A percentile compares a stretch with the other conserved stretches of the same genome.
These are phyloP conservation scores for Tragelaphus strepsiceros DNA, from an alignment of 2,113 vertebrate species.

Conservation along the genomic window DNA sequence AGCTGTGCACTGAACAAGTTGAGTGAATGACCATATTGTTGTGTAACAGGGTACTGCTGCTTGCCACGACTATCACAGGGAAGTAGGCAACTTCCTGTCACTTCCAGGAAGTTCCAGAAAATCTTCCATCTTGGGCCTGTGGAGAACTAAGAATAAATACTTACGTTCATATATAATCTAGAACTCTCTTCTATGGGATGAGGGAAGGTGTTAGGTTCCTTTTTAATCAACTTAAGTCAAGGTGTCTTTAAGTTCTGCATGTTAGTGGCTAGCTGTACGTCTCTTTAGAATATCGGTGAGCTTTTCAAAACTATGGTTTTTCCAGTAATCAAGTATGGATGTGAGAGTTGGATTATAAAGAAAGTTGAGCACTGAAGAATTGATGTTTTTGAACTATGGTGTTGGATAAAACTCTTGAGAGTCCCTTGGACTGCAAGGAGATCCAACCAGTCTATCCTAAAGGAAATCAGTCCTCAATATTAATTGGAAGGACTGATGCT, in stretches of 20 bases:
- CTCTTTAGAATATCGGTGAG: not conserved
- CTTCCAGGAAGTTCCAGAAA: not conserved
- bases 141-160: not conserved
- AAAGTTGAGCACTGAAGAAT: not conserved
- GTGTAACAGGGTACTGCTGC: accelerated
- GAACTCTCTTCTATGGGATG: not conserved
- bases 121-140: not conserved
- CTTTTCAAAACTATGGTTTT: not conserved
- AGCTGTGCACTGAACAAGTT: not conserved
- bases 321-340: not conserved
- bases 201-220: not conserved
- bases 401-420: not conserved
- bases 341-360: not conserved
- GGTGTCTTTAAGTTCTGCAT: not conserved
- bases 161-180: not conserved
- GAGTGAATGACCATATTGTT: not conserved
- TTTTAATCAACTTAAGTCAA: not conserved
- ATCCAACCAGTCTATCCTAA: not conserved
- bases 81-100: not conserved
- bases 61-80: not conserved
- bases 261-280: not conserved
- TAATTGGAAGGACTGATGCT: not conserved
- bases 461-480: not conserved
- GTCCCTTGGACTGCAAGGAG: not conserved
- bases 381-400: not conserved